Conservation (phyloP, 2,888 invertebrate genomes). For the Crioceris asparagi region DNA sequence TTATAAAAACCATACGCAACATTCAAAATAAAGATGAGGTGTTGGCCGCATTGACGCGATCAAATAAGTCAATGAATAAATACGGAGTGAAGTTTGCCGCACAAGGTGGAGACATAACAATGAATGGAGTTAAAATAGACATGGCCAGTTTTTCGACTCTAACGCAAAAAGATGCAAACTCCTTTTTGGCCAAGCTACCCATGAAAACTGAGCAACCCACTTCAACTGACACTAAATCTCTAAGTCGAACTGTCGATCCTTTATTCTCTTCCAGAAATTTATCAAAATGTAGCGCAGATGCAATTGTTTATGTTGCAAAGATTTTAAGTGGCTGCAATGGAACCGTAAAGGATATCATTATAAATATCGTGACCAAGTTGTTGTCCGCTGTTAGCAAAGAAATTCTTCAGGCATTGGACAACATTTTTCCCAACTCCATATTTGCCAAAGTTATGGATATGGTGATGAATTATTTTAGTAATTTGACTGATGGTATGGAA, state of each 20-base stretch:
- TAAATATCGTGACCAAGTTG: conserved; percentile 8
- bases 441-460: conserved; percentile 7
- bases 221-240: no score
- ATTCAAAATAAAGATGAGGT: conserved; percentile 46
- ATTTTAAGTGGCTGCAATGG: conserved; percentile 1
- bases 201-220: conserved; percentile 5
- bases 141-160: conserved; percentile 25
- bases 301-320: background rate
- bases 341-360: conserved; percentile 7
- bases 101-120: conserved; percentile 23
- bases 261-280: background rate
- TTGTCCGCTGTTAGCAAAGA: conserved; percentile 3
- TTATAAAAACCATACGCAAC: conserved; percentile 44
- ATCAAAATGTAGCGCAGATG: background rate
- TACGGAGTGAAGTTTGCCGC: conserved; percentile 35
- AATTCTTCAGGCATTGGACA: conserved; percentile 10
- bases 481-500: conserved; percentile 15
- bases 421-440: conserved; percentile 15
- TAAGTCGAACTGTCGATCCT: no score
- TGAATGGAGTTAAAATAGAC: conserved; percentile 28
- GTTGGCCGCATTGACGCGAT: conserved; percentile 43
- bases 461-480: conserved; percentile 12
- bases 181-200: conserved; percentile 20
- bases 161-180: conserved; percentile 19
- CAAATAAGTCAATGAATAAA: conserved; percentile 45